phyloP scores from a whole-genome alignment of 2,888 invertebrate genomes.

The Osmoderma eremita region DNA sequence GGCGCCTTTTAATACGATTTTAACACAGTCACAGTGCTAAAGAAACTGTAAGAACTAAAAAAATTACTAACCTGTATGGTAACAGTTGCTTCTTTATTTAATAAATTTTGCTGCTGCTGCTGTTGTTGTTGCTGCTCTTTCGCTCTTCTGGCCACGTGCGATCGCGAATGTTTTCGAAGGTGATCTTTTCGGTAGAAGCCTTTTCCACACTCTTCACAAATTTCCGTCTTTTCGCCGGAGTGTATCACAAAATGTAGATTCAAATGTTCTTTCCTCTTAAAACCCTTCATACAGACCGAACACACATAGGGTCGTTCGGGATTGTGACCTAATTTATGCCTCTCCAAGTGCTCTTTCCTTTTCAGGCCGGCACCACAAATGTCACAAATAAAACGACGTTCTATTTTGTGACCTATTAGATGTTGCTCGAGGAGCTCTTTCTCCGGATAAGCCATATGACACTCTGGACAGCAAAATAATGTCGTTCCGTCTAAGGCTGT shows the following conservation, averaged over 20 bases:
- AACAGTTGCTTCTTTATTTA: slow-evolving; percentile 53
- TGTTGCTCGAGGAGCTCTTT: slow-evolving; percentile 83
- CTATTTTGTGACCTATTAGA: slow-evolving; percentile 81
- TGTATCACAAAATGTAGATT: slow-evolving; percentile 87
- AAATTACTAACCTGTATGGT: slow-evolving; percentile 43
- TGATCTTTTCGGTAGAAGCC: slow-evolving; percentile 85
- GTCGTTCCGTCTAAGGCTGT: slow-evolving; percentile 79
- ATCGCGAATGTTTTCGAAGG: slow-evolving; percentile 80
- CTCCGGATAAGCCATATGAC: slow-evolving; percentile 83
- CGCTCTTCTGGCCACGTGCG: slow-evolving; percentile 79
- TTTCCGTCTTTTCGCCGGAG: slow-evolving; percentile 84
- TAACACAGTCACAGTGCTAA: too few species aligned
- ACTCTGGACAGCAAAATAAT: slow-evolving; percentile 82
- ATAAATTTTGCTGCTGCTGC: slow-evolving; percentile 54
- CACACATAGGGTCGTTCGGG: slow-evolving; percentile 84
- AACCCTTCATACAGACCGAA: slow-evolving; percentile 77
- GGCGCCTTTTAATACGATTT: too few species aligned
- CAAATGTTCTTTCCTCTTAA: slow-evolving; percentile 84
- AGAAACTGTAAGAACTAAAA: neutral
- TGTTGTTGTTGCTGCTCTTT: slow-evolving; percentile 74
- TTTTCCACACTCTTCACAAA: slow-evolving; percentile 80
- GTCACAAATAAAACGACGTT: slow-evolving; percentile 80
- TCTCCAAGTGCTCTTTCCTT: slow-evolving; percentile 80
- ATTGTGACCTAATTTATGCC: slow-evolving; percentile 84
- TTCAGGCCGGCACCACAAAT: slow-evolving; percentile 82